A percentile compares a stretch with the other conserved stretches of the same genome.
These are phyloP conservation scores for Trichoplax adhaerens DNA, from an alignment of 37 sponge, comb jelly and placozoan species.

Conservation along the genomic window DNA sequence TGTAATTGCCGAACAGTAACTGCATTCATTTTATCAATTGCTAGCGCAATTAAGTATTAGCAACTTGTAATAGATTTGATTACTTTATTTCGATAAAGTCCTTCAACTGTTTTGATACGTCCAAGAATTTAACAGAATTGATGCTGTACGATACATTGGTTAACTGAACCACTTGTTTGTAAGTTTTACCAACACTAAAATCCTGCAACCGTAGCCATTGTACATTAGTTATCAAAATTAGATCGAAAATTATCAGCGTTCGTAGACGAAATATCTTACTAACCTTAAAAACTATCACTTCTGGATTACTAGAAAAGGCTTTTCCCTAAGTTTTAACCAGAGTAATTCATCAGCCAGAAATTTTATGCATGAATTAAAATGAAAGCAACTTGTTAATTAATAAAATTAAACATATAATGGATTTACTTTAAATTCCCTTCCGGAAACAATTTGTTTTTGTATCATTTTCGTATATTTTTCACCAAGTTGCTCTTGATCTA, in stretches of 20 bases:
- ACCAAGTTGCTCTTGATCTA: no score
- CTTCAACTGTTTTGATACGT: conserved; percentile 39
- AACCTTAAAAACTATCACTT: conserved; percentile 48
- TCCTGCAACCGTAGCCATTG: conserved; percentile 19
- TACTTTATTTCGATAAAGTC: conserved; percentile 44
- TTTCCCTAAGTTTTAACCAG: conserved; percentile 25
- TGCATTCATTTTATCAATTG: not conserved
- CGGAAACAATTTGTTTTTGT: conserved; percentile 62
- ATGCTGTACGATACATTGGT: conserved; percentile 91
- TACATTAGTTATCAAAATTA: not conserved
- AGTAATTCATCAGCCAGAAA: not conserved
- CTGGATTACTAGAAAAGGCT: conserved; percentile 65
- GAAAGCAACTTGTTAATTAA: not conserved
- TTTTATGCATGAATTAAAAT: not conserved
- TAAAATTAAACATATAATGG: not conserved
- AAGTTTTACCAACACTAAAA: conserved; percentile 49
- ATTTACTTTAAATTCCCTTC: conserved; percentile 69
- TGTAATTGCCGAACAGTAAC: no score
- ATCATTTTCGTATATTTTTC: conserved; percentile 13
- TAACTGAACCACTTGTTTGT: conserved; percentile 34
- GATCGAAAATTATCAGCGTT: not conserved
- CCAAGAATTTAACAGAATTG: conserved; percentile 62
- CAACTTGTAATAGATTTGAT: conserved; percentile 1
- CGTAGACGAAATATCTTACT: not conserved
- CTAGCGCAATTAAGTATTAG: not conserved